Base-by-base conservation (phyloP, 2,113 vertebrate species). In the Cairina moschata region DNA sequence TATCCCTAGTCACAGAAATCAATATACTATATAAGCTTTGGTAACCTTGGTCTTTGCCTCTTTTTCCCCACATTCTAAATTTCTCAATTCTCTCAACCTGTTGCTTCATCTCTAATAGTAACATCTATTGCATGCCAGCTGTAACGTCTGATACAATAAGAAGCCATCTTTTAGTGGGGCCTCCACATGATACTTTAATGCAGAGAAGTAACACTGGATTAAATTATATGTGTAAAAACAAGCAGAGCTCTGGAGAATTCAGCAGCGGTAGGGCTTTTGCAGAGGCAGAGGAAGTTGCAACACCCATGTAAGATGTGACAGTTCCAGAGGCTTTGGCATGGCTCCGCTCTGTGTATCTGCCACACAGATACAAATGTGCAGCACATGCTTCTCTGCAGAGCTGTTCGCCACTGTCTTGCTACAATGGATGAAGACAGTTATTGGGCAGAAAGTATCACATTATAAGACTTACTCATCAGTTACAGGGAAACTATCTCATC, bases 241-340 rank as follows among this genome's bases (percentile, higher is more conserved):
- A 93, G 83, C 76, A 65, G 90, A 95, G 29, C 76, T 80, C 88
- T 88, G 88, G 79, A 91, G 73, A 38, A 75, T 86, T 95, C 83
- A 58, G 9, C 88, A 81, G 88, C 5, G 31, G 90, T 93, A 92
- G 95, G 93, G 90, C 69, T 95, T 88, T 60, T 71, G 95, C 94
- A 95, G 93, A 88, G 90, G 85, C 90, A 94, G 92, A 96, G 94
- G 95, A 96, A 94, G 88, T 93, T 95, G 80, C 90, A 91, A 91
- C 93, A 95, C 80, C 90, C 92, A 11, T 91, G 90, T 95, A 95
- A 96, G 90, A 96, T 94, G 85, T 91, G 93, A 96, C 94, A 90
- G 67, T 94, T 95, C 73, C 92, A 97, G 93, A 93, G 96, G 73
- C 91, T 96, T 95, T 96, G 96, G 93, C 93, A 94, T 88, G 80